A percentile compares a stretch with the other conserved stretches of the same genome.
Conservation (phyloP, 2,888 invertebrate genomes). For the Tenthredo amoena region DNA sequence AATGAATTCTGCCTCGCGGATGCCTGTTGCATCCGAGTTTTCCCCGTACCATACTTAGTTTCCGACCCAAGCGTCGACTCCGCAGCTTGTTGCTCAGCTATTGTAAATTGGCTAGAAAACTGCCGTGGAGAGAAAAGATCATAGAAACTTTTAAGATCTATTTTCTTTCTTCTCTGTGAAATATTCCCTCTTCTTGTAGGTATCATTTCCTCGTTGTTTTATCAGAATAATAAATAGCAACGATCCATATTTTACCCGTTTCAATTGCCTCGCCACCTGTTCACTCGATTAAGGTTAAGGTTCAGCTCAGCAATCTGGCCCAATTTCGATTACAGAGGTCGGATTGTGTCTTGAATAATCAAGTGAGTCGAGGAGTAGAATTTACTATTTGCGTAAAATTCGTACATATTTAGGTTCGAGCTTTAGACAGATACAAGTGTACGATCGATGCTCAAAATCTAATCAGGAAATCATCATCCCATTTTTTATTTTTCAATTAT, state of each 20-base stretch:
- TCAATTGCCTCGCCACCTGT: slow-evolving; percentile 5
- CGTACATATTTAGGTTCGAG: neutral
- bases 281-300: slow-evolving; percentile 11
- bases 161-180: neutral
- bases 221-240: neutral
- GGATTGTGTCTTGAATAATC: slow-evolving; percentile 37
- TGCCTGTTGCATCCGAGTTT: slow-evolving; percentile 32
- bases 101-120: slow-evolving; percentile 18
- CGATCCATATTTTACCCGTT: neutral
- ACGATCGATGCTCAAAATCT: neutral
- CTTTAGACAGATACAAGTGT: neutral
- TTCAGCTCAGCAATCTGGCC: neutral
- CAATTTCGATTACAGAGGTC: slow-evolving; percentile 30
- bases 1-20: neutral
- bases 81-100: slow-evolving; percentile 14
- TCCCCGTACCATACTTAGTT: neutral
- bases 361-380: neutral
- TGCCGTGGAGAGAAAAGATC: neutral
- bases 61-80: neutral
- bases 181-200: neutral
- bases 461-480: neutral
- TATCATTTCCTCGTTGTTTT: neutral
- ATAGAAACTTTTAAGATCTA: no score
- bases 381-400: neutral
- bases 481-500: neutral